phyloP scores from a whole-genome alignment of 2,888 invertebrate species.

The Leucophenga maculata region DNA sequence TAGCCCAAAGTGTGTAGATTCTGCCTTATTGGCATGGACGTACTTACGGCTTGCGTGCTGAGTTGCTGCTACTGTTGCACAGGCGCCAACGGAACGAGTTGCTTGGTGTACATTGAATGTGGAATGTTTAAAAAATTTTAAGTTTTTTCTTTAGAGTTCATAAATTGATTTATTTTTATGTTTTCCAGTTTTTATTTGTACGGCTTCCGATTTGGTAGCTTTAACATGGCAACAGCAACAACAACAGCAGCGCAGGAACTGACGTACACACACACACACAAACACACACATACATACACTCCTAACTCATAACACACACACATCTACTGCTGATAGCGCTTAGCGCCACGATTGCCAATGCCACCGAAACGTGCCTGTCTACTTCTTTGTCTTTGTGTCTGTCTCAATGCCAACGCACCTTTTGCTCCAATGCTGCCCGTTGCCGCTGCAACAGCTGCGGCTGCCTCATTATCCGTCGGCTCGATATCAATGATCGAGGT shows the following conservation, averaged over 20 bases:
- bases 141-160: not conserved
- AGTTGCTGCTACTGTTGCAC: constrained; percentile 43
- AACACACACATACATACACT: not conserved
- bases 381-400: not conserved
- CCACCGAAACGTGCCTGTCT: not conserved
- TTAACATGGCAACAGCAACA: constrained; percentile 27
- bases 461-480: constrained; percentile 70
- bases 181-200: not conserved
- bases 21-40: not conserved
- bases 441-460: constrained; percentile 40
- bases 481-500: constrained; percentile 73
- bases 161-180: not conserved
- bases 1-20: no score
- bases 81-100: not conserved
- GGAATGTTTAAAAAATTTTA: not conserved
- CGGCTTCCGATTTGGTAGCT: constrained; percentile 6
- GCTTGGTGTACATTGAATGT: not conserved
- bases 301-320: not conserved
- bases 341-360: constrained; percentile 43
- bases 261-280: not conserved
- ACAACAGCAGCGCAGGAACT: constrained; percentile 31
- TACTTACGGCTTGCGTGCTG: constrained; percentile 42
- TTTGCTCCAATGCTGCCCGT: constrained; percentile 17
- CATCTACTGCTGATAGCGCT: constrained; percentile 38
- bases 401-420: constrained; percentile 36